Evolutionary conservation across 2,113 vertebrate genomes (phyloP).

Genomic region (Calidris pygmaea): DNA sequence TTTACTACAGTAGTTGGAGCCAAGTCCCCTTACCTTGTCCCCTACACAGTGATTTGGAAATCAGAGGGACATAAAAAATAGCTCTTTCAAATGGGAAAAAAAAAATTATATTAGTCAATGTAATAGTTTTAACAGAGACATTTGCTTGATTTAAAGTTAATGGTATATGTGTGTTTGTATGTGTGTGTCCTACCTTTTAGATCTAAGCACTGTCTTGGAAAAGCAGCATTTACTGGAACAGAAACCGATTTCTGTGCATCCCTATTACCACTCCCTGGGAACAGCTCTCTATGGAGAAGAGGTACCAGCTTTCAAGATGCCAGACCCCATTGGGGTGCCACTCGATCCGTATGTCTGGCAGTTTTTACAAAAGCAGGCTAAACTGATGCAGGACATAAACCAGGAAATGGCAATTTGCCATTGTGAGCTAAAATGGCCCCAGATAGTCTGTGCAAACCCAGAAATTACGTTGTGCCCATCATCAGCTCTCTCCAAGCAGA

Average conservation of each 20-base stretch:
- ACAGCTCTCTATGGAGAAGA: slow-evolving; percentile 82
- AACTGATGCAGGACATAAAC: slow-evolving; percentile 60
- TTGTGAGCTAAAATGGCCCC: slow-evolving; percentile 76
- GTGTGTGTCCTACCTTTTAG: neutral
- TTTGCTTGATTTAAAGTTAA: neutral
- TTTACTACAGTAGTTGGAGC: neutral
- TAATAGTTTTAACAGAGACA: neutral
- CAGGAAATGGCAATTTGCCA: slow-evolving; percentile 69
- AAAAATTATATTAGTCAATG: neutral
- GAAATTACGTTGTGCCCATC: slow-evolving; percentile 73
- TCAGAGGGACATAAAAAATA: neutral
- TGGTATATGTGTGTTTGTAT: neutral
- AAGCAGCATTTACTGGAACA: slow-evolving; percentile 73
- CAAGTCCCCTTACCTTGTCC: neutral
- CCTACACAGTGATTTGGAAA: neutral
- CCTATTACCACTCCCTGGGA: slow-evolving; percentile 80
- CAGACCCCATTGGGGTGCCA: slow-evolving; percentile 67
- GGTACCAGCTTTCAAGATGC: slow-evolving; percentile 76
- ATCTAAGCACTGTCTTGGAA: slow-evolving; percentile 39
- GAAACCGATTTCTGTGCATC: slow-evolving; percentile 75
- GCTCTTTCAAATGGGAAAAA: neutral
- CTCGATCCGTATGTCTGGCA: slow-evolving; percentile 73
- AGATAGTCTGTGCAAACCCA: slow-evolving; percentile 9
- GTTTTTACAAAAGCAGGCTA: slow-evolving; percentile 69
- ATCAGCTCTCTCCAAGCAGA: slow-evolving; percentile 62